Conservation (phyloP, 2,113 vertebrate genomes). For the Lutjanus erythropterus region DNA sequence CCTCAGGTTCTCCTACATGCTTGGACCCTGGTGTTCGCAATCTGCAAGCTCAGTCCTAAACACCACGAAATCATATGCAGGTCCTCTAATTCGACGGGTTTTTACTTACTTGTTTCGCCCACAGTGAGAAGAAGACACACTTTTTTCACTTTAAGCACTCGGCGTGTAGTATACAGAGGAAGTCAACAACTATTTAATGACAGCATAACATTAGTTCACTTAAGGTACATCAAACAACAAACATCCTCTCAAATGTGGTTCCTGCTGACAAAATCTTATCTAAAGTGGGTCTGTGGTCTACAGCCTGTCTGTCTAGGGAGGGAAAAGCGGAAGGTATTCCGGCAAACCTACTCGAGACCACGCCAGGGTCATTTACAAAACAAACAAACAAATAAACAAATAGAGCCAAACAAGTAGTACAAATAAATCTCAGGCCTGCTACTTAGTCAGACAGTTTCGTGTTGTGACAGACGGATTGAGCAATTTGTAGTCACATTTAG, state of each 20-base stretch:
- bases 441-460: constrained; percentile 6
- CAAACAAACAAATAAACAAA: constrained; percentile 65
- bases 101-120: not conserved
- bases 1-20: no score
- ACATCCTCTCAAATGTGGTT: constrained; percentile 73
- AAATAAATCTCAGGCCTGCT: constrained; percentile 32
- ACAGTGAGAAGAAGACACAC: not conserved
- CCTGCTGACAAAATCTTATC: constrained; percentile 78
- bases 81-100: no score
- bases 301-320: constrained; percentile 37
- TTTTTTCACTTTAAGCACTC: not conserved
- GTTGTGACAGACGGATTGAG: constrained; percentile 51
- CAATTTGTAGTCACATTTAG: constrained; percentile 42
- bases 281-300: constrained; percentile 44
- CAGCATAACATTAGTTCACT: constrained; percentile 33
- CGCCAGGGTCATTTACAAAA: constrained; percentile 44
- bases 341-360: constrained; percentile 28
- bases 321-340: constrained; percentile 44
- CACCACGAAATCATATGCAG: no score
- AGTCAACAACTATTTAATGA: constrained; percentile 21
- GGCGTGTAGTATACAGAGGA: not conserved
- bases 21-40: no score
- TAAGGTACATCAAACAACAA: constrained; percentile 59
- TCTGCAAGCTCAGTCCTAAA: no score
- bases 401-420: not conserved